Base-by-base conservation (phyloP, 2,888 invertebrate genomes). In the Hyalella azteca region DNA sequence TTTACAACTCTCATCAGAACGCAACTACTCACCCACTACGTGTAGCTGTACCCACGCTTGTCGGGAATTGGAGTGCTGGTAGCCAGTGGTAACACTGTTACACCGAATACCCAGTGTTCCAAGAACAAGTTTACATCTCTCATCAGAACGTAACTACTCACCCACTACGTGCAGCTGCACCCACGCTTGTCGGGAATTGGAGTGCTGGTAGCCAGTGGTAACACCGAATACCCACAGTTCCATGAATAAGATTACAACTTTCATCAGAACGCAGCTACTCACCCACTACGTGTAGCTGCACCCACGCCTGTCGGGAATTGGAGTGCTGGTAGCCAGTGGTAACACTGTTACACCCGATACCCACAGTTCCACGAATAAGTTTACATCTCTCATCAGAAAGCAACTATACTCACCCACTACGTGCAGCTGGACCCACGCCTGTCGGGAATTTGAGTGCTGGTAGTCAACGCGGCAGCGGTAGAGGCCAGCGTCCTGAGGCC, bases 381-480 rank as follows among this genome's bases (percentile, higher is more conserved):
- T n/a, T n/a, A n/a, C n/a, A n/a, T n/a, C n/a, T n/a, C n/a, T n/a
- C n/a, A n/a, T n/a, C n/a, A n/a, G n/a, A n/a, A n/a, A n/a, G n/a
- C n/a, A n/a, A n/a, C 11, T n/a, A 15, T n/a, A 76, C 84, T 49
- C 73, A 84, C 84, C 81, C 19, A 84, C 78, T 13, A 84, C 78
- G 26, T 80, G 79, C 13, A 84, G 78, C 45, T 84, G 82, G 73
- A 84, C 78, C 79, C 82, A 82, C 41, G 82, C 77, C 19, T 81
- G 79, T 32, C 79, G 60, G 36, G 84, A 82, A 40, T 81, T 81
- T 2, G 84, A 83, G 66, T 81, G 79, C 45, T 78, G 73, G 78
- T 82, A 84, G 76, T 84, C 84, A 50, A 84, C 82, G 26, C 84
- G 39, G 59, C 84, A 84, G 3, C 84, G 77, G 78, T 84, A 84